Base-by-base conservation (phyloP, 2,888 invertebrate species). In the Leistus spinibarbis region DNA sequence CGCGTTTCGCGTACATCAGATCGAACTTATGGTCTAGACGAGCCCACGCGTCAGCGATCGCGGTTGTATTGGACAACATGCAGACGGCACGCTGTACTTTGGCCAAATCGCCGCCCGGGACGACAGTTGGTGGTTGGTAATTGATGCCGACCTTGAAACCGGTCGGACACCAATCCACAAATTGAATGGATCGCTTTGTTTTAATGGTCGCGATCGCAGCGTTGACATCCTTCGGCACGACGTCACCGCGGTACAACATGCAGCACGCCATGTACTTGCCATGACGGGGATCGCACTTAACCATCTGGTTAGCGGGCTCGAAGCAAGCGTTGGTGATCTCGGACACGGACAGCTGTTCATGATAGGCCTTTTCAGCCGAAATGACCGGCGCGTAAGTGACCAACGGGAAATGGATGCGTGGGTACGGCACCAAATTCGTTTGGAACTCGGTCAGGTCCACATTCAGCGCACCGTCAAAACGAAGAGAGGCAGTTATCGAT, bases 1-100 rank as follows among this genome's bases (percentile, higher is more conserved):
- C 91, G 65, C 91, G 83, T 83, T 91, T 91, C 77, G 90, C 89
- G 82, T 91, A 91, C 90, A 91, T 91, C 78, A 91, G 84, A 81
- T 91, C 91, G 81, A 91, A 90, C 83, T 91, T 92, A 83, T 90
- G 89, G 81, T 91, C 90, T 20, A 91, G 86, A 77, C 91, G 87
- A 57, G 89, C 89, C 91, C 91, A 91, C 7, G 91, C 91, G 81
- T 91, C 90, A 9, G 90, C 90, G 78, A 91, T 91, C 62, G 91
- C 90, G 2, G 91, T 91, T 3, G 90, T 91, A 83, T 91, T 91
- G 78, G 89, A 89, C 81, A 91, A 84, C 91, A 91, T 91, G 86
- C 91, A 91, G 7, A 91, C 90, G 60, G 91, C 90, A 71, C 91
- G 85, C 77, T 89, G 89, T 10, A 90, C 89, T 82, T 89, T 90